Evolutionary conservation across 2,888 invertebrate species (phyloP).

Genomic region (Iselma pallidipennis): DNA sequence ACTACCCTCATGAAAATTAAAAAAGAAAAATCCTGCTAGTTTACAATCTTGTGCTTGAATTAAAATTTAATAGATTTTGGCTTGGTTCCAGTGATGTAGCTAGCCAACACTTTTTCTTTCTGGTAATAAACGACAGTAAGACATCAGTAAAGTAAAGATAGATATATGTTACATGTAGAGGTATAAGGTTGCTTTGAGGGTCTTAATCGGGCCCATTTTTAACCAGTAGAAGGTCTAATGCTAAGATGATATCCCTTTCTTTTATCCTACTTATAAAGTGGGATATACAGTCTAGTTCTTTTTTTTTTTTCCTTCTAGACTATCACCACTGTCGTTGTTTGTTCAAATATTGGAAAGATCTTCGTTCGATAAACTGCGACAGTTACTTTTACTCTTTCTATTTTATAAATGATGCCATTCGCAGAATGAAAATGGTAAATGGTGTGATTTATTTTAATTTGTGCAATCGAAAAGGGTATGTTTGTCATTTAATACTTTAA

Average conservation of each 20-base stretch:
- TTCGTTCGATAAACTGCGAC: not conserved
- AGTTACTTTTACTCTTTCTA: not conserved
- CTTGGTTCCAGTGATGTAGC: not conserved
- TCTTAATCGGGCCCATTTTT: slow-evolving; percentile 47
- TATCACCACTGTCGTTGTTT: not conserved
- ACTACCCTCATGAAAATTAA: no score
- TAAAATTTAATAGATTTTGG: not conserved
- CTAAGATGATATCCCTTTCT: slow-evolving; percentile 23
- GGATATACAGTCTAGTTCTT: slow-evolving; percentile 30
- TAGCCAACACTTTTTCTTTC: not conserved
- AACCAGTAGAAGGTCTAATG: slow-evolving; percentile 33
- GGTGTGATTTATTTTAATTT: not conserved
- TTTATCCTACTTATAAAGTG: slow-evolving; percentile 41
- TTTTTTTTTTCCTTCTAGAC: slow-evolving; percentile 35
- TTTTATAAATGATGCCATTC: not conserved
- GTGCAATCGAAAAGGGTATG: not conserved
- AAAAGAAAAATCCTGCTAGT: no score
- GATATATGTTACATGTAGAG: slow-evolving; percentile 36
- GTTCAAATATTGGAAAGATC: not conserved
- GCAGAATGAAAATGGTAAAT: not conserved
- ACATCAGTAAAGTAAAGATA: slow-evolving; percentile 32
- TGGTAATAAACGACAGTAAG: slow-evolving; percentile 11
- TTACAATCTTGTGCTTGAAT: not conserved
- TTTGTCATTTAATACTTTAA: not conserved
- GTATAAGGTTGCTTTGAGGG: slow-evolving; percentile 43